Conservation (phyloP, 2,888 invertebrate genomes). For the Epirrhoe tristata region DNA sequence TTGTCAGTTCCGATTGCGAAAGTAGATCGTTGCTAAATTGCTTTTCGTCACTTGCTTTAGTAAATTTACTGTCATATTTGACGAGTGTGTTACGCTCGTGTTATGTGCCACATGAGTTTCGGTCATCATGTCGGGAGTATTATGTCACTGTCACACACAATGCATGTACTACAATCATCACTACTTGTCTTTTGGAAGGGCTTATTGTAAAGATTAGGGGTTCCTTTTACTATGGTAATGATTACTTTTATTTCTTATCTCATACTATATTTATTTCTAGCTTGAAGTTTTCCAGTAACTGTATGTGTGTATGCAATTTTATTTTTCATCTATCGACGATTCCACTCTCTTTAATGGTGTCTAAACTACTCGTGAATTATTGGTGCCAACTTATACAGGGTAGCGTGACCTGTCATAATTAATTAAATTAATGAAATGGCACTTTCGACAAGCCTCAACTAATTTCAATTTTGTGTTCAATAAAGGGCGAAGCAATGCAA, state of each 20-base stretch:
- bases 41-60: constrained; percentile 76
- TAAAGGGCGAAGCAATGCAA: constrained; percentile 6
- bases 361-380: constrained; percentile 36
- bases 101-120: constrained; percentile 39
- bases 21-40: constrained; percentile 75
- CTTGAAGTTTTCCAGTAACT: too few species aligned
- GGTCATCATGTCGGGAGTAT: constrained; percentile 18
- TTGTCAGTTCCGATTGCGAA: constrained; percentile 75
- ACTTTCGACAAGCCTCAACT: constrained; percentile 55
- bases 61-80: constrained; percentile 64
- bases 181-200: neutral
- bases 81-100: constrained; percentile 54
- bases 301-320: constrained; percentile 10
- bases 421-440: constrained; percentile 67
- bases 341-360: constrained; percentile 35
- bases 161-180: neutral
- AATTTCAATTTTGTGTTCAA: constrained; percentile 31
- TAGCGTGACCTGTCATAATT: constrained; percentile 67
- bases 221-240: neutral
- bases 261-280: neutral
- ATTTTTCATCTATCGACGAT: constrained; percentile 17
- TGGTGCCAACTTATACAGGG: constrained; percentile 42
- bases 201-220: neutral
- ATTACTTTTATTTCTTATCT: neutral
- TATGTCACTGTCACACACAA: constrained; percentile 14